Evolutionary conservation across 2,797 vertebrate species (phyloP).

Genomic region (Aselliscus stoliczkanus): DNA sequence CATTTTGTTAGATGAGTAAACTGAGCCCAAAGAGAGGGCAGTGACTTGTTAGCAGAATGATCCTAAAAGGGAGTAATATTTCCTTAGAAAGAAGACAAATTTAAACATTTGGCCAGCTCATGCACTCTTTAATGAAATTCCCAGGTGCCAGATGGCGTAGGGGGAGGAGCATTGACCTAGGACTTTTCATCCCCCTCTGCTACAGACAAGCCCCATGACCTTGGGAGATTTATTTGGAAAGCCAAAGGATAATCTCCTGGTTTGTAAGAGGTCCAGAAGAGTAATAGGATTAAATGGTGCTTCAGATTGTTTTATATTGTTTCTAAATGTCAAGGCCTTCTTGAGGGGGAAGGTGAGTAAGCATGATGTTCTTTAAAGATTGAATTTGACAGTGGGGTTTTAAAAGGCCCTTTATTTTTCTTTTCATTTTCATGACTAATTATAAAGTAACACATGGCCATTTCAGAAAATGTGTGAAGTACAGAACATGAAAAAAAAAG

Average conservation of each 20-base stretch:
- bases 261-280: conserved; percentile 55
- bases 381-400: conserved; percentile 49
- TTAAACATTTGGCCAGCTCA: background rate
- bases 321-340: conserved; percentile 57
- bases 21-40: background rate
- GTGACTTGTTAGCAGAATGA: background rate
- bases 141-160: conserved; percentile 62
- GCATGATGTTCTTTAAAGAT: background rate
- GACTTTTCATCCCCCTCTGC: conserved; percentile 9
- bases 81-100: background rate
- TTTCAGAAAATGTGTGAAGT: conserved; percentile 44
- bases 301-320: conserved; percentile 25
- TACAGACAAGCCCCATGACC: conserved; percentile 38
- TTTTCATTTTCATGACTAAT: conserved; percentile 51
- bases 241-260: conserved; percentile 64
- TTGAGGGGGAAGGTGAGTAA: background rate
- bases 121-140: conserved; percentile 38
- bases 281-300: conserved; percentile 65
- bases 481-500: background rate
- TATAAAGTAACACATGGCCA: conserved; percentile 53
- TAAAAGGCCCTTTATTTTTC: conserved; percentile 28
- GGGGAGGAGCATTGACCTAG: background rate
- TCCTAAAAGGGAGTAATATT: background rate
- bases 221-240: conserved; percentile 71
- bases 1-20: background rate